A percentile compares a stretch with the other conserved stretches of the same genome.
Conservation (phyloP, 2,888 invertebrate genomes). For the Acanthosoma haemorrhoidale region DNA sequence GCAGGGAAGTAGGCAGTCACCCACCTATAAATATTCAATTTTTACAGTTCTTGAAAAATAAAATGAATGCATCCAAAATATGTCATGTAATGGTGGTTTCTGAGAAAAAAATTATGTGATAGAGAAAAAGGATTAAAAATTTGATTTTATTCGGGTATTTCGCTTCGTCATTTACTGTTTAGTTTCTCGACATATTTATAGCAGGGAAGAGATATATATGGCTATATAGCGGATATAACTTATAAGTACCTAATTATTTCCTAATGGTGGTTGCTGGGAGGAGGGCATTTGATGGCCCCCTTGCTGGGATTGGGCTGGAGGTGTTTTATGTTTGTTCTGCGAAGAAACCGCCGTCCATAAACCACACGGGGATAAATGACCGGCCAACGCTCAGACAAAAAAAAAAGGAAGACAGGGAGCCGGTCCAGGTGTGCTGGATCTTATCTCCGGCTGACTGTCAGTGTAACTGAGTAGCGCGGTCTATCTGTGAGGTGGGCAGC, state of each 20-base stretch:
- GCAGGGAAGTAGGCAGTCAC: too few relatives aligned
- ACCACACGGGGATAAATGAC: slow-evolving; percentile 13
- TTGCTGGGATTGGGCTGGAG: not conserved
- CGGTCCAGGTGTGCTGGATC: slow-evolving; percentile 8
- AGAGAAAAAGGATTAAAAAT: too few relatives aligned
- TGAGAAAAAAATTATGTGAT: too few relatives aligned
- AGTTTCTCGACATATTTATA: slow-evolving; percentile 4
- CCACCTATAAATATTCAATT: too few relatives aligned
- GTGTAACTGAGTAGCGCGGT: not conserved
- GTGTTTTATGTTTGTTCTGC: not conserved
- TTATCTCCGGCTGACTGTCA: not conserved
- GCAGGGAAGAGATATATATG: not conserved
- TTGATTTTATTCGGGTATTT: too few relatives aligned
- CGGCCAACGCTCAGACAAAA: not conserved
- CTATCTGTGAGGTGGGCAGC: too few relatives aligned
- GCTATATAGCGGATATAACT: not conserved
- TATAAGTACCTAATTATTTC: slow-evolving; percentile 12
- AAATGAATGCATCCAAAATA: too few relatives aligned
- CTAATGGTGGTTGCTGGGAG: slow-evolving; percentile 5
- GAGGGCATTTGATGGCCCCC: not conserved
- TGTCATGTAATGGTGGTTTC: too few relatives aligned
- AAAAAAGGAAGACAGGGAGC: slow-evolving; percentile 1
- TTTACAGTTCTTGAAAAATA: too few relatives aligned
- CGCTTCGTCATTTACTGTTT: too few relatives aligned
- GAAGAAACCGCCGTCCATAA: not conserved